Evolutionary conservation across 37 sponge, comb jelly and placozoan species (phyloP).

Genomic region (Bolinopsis microptera): DNA sequence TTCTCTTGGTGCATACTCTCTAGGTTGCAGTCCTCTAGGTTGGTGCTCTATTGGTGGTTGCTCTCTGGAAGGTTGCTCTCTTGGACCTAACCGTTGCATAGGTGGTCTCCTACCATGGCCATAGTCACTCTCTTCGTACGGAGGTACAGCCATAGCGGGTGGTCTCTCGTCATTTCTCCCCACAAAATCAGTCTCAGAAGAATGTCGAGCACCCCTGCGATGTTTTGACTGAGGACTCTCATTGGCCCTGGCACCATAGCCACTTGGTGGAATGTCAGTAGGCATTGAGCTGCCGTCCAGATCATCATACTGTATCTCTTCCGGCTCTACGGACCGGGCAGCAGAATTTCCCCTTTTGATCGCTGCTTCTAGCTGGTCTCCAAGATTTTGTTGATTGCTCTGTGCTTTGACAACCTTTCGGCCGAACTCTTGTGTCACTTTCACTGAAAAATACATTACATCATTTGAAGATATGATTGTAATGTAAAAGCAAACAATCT

Average conservation of each 20-base stretch:
- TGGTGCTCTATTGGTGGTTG: neutral
- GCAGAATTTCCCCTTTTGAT: conserved; percentile 3
- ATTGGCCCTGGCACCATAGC: neutral
- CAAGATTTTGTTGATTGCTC: neutral
- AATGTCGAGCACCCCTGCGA: neutral
- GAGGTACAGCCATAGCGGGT: neutral
- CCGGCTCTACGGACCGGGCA: neutral
- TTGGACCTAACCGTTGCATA: too few relatives aligned
- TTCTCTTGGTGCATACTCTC: neutral
- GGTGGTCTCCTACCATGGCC: too few relatives aligned
- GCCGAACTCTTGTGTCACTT: conserved; percentile 46
- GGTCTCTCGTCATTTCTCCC: neutral
- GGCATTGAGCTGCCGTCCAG: neutral
- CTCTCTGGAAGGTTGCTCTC: too few relatives aligned
- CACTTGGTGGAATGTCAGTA: neutral
- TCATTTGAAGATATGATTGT: too few relatives aligned
- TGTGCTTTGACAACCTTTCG: conserved; percentile 34
- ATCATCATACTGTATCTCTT: neutral
- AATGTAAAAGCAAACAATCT: too few relatives aligned
- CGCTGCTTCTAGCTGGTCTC: neutral
- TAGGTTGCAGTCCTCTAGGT: too few relatives aligned
- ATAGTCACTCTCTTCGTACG: neutral
- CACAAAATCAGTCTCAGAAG: neutral
- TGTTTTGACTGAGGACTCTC: neutral
- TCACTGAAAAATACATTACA: conserved; percentile 25